Evolutionary conservation across 2,113 vertebrate species (phyloP).

Genomic region (Anthoscopus minutus): DNA sequence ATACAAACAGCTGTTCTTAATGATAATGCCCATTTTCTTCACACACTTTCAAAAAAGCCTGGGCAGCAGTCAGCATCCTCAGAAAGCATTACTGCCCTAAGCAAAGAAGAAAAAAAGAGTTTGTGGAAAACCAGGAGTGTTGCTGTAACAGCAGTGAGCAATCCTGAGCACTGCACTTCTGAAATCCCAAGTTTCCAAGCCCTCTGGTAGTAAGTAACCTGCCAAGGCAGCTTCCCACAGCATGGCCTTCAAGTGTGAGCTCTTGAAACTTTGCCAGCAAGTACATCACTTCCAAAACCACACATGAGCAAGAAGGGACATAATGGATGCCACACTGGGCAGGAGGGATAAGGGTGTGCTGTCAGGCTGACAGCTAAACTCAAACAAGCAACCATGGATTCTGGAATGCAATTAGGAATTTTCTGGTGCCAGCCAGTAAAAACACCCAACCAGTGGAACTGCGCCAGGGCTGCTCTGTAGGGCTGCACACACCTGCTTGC

Average conservation of each 20-base stretch:
- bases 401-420: background rate
- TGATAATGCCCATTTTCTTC: background rate
- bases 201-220: background rate
- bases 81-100: background rate
- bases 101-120: background rate
- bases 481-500: background rate
- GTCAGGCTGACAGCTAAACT: background rate
- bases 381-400: background rate
- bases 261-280: background rate
- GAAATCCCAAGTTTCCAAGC: background rate
- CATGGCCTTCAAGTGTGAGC: background rate
- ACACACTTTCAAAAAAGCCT: background rate
- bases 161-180: background rate
- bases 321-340: background rate
- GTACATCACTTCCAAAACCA: background rate
- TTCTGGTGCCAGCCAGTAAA: background rate
- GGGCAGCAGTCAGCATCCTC: background rate
- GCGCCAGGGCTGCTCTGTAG: background rate
- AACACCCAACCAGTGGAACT: background rate
- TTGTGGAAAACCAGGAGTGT: background rate
- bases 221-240: background rate
- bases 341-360: background rate
- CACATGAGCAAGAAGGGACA: background rate
- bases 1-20: background rate
- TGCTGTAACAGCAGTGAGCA: background rate